These are phyloP conservation scores for Diglossa cyanea DNA, from an alignment of 2,797 vertebrate genomes.

Conservation along the genomic window DNA sequence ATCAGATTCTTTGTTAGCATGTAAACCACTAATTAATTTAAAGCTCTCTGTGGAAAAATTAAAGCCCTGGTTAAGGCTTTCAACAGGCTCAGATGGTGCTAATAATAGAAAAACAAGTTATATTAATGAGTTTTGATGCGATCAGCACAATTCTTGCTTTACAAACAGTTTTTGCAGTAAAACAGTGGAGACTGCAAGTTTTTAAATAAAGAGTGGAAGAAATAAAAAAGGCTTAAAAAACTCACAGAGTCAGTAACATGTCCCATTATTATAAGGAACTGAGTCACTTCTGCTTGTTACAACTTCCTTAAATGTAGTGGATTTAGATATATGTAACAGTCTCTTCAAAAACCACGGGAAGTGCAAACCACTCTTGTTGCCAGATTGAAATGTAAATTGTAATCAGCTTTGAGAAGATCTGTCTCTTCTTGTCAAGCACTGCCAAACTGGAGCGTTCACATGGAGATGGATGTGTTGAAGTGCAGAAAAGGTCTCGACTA, in stretches of 20 bases:
- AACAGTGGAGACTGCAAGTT: constrained; percentile 25
- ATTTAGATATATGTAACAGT: neutral
- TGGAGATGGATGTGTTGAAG: neutral
- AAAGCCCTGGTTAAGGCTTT: constrained; percentile 77
- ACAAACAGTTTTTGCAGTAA: constrained; percentile 56
- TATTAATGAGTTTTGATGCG: constrained; percentile 72
- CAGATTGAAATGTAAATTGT: neutral
- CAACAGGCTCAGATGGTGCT: constrained; percentile 79
- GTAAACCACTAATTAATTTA: constrained; percentile 90
- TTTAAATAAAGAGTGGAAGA: constrained; percentile 32
- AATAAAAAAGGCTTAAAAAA: constrained; percentile 4
- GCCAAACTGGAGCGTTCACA: neutral
- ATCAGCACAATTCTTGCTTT: constrained; percentile 62
- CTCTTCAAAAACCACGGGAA: neutral
- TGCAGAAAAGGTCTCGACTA: neutral
- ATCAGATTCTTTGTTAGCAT: constrained; percentile 79
- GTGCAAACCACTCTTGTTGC: neutral
- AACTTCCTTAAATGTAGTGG: neutral
- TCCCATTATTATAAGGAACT: neutral
- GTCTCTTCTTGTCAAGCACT: neutral
- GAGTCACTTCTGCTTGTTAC: constrained; percentile 47
- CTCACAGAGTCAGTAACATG: neutral
- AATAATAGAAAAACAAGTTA: constrained; percentile 75
- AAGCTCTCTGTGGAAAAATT: constrained; percentile 81
- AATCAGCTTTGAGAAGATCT: constrained; percentile 5